phyloP scores from a whole-genome alignment of 2,113 vertebrate species.

The Pungitius pungitius region DNA sequence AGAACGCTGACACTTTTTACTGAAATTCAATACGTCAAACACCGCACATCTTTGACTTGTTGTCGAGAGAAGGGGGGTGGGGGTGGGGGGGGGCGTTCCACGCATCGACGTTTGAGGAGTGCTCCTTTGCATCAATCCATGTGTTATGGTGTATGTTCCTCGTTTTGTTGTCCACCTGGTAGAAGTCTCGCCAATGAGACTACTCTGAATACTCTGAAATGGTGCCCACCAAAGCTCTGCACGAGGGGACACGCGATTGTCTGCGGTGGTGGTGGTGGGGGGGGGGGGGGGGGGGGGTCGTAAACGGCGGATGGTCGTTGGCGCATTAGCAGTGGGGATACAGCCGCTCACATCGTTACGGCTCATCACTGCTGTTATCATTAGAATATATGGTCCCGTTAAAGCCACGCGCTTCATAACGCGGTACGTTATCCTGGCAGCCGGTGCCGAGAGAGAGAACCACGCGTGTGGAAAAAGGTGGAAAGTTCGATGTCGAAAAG shows the following conservation, averaged over 20 bases:
- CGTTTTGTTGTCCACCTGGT: no score
- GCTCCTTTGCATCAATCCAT: background rate
- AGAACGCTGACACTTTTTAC: no score
- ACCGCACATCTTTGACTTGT: background rate
- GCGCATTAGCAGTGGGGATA: constrained; percentile 35
- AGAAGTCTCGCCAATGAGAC: no score
- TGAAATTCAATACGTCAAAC: no score
- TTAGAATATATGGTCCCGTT: constrained; percentile 35
- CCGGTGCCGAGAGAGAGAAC: constrained; percentile 3
- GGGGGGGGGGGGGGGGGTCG: constrained; percentile 19
- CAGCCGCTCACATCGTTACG: constrained; percentile 42
- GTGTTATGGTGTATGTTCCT: background rate
- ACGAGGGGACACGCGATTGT: background rate
- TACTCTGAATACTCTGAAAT: background rate
- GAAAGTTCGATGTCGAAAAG: constrained; percentile 21
- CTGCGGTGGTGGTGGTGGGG: no score
- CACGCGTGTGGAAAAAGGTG: constrained; percentile 17
- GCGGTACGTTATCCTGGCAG: constrained; percentile 19
- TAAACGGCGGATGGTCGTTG: constrained; percentile 20
- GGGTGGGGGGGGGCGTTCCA: no score
- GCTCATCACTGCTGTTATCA: constrained; percentile 49
- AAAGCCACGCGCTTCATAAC: no score
- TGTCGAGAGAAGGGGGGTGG: no score
- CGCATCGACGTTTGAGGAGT: no score
- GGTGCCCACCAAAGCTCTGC: background rate